These are phyloP conservation scores for Psittacula derbiana DNA, from an alignment of 2,797 vertebrate species.

Conservation along the genomic window DNA sequence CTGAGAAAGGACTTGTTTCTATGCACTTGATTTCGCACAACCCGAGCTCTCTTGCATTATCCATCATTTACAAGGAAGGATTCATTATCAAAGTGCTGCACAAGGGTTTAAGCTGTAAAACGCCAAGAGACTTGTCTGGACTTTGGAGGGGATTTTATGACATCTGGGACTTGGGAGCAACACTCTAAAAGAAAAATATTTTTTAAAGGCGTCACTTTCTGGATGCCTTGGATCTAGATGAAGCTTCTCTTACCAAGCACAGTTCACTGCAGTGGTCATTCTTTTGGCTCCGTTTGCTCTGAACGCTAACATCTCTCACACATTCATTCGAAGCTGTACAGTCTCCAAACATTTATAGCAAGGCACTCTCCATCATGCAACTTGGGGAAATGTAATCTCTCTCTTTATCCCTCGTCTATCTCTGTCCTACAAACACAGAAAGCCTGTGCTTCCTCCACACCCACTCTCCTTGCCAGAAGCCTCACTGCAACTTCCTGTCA, in stretches of 20 bases:
- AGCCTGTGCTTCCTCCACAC: constrained; percentile 43
- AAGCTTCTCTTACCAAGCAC: background rate
- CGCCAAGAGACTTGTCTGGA: background rate
- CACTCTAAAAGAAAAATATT: background rate
- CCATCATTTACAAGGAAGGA: background rate
- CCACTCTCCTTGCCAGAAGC: constrained; percentile 38
- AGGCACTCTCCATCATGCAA: background rate
- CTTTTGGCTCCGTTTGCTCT: background rate
- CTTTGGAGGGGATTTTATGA: constrained; percentile 6
- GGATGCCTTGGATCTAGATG: background rate
- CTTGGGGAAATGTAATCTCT: background rate
- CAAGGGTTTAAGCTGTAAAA: constrained; percentile 9
- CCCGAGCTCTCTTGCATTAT: background rate
- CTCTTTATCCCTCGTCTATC: background rate
- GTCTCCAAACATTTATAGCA: background rate
- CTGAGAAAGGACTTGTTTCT: background rate
- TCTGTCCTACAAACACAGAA: background rate
- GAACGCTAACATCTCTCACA: background rate
- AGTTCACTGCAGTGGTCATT: background rate
- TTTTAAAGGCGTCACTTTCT: background rate
- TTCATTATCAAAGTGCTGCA: constrained; percentile 12
- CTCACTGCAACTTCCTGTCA: constrained; percentile 59
- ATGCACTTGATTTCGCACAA: background rate
- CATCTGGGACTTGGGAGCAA: background rate
- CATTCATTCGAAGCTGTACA: background rate